Evolutionary conservation across 1,140 invertebrate genomes (phyloP).

Genomic region (Agraylea sexmaculata): DNA sequence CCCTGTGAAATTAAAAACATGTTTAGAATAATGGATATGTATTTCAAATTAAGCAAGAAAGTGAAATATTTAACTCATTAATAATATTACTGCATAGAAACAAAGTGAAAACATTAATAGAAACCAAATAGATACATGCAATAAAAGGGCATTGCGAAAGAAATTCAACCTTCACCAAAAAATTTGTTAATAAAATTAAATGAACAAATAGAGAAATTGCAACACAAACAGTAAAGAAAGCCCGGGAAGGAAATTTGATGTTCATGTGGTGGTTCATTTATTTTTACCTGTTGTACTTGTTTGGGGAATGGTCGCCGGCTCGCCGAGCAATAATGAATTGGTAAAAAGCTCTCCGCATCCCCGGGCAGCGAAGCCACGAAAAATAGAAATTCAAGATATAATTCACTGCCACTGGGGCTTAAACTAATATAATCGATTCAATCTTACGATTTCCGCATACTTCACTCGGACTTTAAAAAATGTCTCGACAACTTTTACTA

Average conservation of each 20-base stretch:
- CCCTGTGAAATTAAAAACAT: conserved; percentile 19
- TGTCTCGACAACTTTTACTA: too few relatives aligned
- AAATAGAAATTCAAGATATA: conserved; percentile 26
- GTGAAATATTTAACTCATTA: neutral
- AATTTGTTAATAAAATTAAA: neutral
- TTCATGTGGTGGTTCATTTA: neutral
- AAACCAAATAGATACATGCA: conserved; percentile 1
- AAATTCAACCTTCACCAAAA: conserved; percentile 2
- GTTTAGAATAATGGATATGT: conserved; percentile 11
- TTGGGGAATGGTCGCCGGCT: conserved; percentile 40
- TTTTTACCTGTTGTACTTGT: conserved; percentile 21
- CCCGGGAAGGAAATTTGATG: conserved; percentile 6
- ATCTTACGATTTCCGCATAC: neutral
- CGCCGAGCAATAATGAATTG: conserved; percentile 46
- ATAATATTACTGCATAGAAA: too few relatives aligned
- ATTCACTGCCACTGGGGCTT: conserved; percentile 14
- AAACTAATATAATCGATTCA: conserved; percentile 7
- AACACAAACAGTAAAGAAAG: conserved; percentile 5
- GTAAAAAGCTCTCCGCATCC: conserved; percentile 46
- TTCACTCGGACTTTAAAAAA: too few relatives aligned
- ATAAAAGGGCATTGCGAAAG: neutral
- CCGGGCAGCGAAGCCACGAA: conserved; percentile 44
- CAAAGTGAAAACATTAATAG: neutral
- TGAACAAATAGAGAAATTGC: too few relatives aligned
- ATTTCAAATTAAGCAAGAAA: conserved; percentile 10